Conservation (phyloP, 2,888 invertebrate genomes). For the Brachyopa scutellaris region DNA sequence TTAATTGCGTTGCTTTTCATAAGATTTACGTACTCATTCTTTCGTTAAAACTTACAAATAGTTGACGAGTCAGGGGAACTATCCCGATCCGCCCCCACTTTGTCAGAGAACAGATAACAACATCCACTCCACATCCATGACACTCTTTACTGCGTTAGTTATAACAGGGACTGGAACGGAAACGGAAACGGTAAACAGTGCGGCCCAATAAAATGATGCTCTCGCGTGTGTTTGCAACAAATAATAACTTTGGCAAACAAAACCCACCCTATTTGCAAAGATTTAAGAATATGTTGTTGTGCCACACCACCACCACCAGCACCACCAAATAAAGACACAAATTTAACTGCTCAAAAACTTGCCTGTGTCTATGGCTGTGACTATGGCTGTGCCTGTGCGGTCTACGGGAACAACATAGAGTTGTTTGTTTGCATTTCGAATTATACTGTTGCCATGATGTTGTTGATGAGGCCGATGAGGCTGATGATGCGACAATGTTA, state of each 20-base stretch:
- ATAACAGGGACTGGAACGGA: conserved; percentile 14
- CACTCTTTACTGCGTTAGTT: conserved; percentile 51
- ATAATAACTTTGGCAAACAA: conserved; percentile 66
- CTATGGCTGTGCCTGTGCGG: not conserved
- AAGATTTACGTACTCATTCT: conserved; percentile 32
- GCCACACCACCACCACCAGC: too few relatives aligned
- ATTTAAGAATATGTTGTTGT: conserved; percentile 35
- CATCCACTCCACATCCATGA: conserved; percentile 39
- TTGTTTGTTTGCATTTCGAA: conserved; percentile 65
- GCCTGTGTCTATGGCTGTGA: conserved; percentile 37
- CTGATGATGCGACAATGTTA: conserved; percentile 69
- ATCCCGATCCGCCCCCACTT: not conserved
- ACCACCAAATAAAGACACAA: conserved; percentile 68
- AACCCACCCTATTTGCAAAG: not conserved
- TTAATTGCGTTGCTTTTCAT: conserved; percentile 40
- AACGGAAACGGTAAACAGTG: too few relatives aligned
- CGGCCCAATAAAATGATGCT: conserved; percentile 34
- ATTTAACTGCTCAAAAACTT: conserved; percentile 62
- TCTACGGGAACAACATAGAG: conserved; percentile 33
- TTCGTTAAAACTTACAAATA: conserved; percentile 24
- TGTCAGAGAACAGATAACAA: not conserved
- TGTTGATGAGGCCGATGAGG: conserved; percentile 68
- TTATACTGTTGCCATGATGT: conserved; percentile 63
- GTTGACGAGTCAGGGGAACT: conserved; percentile 18
- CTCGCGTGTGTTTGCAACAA: conserved; percentile 43